These are phyloP conservation scores for Genyomyrus donnyi DNA, from an alignment of 2,113 vertebrate genomes.

Conservation along the genomic window DNA sequence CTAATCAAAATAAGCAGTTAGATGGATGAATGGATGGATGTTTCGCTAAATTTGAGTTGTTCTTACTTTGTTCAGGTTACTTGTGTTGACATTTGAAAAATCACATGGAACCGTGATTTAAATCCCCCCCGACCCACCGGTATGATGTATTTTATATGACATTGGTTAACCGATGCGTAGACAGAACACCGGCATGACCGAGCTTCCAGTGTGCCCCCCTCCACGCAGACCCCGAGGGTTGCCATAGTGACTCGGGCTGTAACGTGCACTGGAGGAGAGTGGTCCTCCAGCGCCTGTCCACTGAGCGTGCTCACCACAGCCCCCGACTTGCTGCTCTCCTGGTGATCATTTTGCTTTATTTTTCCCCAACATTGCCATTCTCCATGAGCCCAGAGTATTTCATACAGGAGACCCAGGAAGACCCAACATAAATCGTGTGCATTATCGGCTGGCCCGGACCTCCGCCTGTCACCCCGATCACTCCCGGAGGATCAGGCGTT, in stretches of 20 bases:
- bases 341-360: neutral
- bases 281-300: neutral
- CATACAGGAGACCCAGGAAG: neutral
- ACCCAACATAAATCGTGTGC: neutral
- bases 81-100: neutral
- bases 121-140: neutral
- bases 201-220: neutral
- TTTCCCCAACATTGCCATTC: neutral
- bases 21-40: neutral
- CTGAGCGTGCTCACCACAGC: neutral
- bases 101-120: neutral
- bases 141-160: neutral
- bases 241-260: neutral
- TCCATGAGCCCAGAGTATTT: neutral
- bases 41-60: neutral
- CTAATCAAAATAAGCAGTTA: neutral
- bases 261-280: neutral
- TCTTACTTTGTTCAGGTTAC: neutral
- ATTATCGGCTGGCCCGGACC: neutral
- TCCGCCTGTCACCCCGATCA: neutral
- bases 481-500: neutral
- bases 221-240: neutral
- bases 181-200: neutral
- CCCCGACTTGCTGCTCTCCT: neutral
- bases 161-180: slow-evolving; percentile 2